phyloP scores from a whole-genome alignment of 2,888 invertebrate species.

The Mycalesis mineus region DNA sequence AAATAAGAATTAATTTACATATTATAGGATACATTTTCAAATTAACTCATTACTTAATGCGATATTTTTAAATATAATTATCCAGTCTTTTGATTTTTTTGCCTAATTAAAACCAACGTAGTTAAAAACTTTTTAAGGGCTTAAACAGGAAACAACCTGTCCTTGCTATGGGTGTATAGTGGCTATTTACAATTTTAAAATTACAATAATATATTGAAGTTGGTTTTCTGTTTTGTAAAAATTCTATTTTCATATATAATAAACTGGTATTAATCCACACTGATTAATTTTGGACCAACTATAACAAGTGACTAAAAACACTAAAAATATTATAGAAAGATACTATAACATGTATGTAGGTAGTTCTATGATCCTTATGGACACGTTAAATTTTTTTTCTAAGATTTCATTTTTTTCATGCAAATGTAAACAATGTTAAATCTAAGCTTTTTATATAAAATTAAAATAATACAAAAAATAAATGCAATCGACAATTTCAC shows the following conservation, averaged over 20 bases:
- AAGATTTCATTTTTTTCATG: background rate
- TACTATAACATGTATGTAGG: no score
- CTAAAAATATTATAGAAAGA: background rate
- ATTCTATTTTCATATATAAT: no score
- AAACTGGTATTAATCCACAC: background rate
- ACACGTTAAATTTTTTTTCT: no score
- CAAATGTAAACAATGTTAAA: background rate
- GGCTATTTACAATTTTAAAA: no score
- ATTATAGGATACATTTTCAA: background rate
- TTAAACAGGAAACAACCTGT: background rate
- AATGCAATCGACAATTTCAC: background rate
- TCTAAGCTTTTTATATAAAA: background rate
- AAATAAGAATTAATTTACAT: background rate
- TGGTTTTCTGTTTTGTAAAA: no score
- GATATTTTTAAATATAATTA: background rate
- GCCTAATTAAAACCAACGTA: background rate
- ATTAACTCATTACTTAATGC: background rate
- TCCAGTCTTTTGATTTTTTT: background rate
- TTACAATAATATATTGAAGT: no score
- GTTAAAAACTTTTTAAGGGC: background rate
- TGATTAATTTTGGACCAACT: background rate
- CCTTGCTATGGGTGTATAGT: no score
- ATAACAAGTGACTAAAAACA: background rate
- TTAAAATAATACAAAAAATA: conserved; percentile 1
- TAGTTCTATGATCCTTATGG: background rate